Conservation (phyloP, 2,113 vertebrate species). For the western clawed frog (Xenopus tropicalis) region UCB_Xtro_10.0 CM004444.2:81973501-81974000, state of each 20-base stretch:
- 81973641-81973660: conserved; percentile 13
- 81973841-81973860: not conserved
- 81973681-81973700: conserved; percentile 11
- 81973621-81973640: conserved; percentile 20
- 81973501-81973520: not conserved
- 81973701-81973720: conserved; percentile 6
- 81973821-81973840: not conserved
- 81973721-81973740: conserved; percentile 1
- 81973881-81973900: no score
- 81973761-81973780: not conserved
- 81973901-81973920: not conserved
- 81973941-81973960: not conserved
- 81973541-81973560: not conserved
- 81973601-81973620: not conserved
- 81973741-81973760: conserved; percentile 20
- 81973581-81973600: conserved; percentile 22
- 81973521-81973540: not conserved
- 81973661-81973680: conserved; percentile 20
- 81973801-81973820: not conserved
- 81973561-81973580: conserved; percentile 3
- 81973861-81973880: not conserved
- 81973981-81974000: not conserved
- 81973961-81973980: not conserved
- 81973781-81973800: not conserved
- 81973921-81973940: not conserved